Percentiles rank a stretch among this genome's conserved stretches.
Evolutionary conservation across 1,140 invertebrate genomes (phyloP).

Genomic region (Solen grandis): DNA sequence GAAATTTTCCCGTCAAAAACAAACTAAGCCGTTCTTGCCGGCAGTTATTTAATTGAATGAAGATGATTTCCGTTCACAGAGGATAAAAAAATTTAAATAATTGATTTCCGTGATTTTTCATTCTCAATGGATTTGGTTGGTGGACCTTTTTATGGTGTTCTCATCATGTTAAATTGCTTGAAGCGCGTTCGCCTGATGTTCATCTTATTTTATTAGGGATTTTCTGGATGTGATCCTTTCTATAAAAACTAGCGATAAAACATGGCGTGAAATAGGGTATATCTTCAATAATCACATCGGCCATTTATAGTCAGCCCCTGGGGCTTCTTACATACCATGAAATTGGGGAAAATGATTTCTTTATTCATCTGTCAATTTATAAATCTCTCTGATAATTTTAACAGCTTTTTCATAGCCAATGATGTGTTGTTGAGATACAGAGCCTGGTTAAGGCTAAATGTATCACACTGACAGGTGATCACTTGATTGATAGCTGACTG

Average conservation of each 20-base stretch:
- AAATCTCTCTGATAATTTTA: not conserved
- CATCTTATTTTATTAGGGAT: not conserved
- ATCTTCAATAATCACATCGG: not conserved
- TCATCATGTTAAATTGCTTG: constrained; percentile 39
- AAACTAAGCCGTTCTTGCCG: constrained; percentile 21
- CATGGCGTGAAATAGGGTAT: not conserved
- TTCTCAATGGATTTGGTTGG: constrained; percentile 7
- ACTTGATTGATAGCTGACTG: no score
- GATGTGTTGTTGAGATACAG: no score
- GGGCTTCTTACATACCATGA: not conserved
- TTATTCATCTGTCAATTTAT: not conserved
- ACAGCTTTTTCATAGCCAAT: not conserved
- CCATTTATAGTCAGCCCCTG: not conserved
- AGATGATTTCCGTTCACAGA: constrained; percentile 36
- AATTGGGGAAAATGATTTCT: not conserved
- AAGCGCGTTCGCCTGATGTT: not conserved
- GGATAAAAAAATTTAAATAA: constrained; percentile 42
- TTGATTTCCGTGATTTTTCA: constrained; percentile 40
- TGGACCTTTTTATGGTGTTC: constrained; percentile 33
- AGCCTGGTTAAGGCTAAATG: no score
- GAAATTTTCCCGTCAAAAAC: constrained; percentile 45
- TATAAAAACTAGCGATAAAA: not conserved
- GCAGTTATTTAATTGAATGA: constrained; percentile 55
- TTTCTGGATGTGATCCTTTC: not conserved
- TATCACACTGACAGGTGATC: no score